A percentile compares a stretch with the other conserved stretches of the same genome.
phyloP scores from a whole-genome alignment of 2,797 vertebrate species.

The Chaunax sp. region DNA sequence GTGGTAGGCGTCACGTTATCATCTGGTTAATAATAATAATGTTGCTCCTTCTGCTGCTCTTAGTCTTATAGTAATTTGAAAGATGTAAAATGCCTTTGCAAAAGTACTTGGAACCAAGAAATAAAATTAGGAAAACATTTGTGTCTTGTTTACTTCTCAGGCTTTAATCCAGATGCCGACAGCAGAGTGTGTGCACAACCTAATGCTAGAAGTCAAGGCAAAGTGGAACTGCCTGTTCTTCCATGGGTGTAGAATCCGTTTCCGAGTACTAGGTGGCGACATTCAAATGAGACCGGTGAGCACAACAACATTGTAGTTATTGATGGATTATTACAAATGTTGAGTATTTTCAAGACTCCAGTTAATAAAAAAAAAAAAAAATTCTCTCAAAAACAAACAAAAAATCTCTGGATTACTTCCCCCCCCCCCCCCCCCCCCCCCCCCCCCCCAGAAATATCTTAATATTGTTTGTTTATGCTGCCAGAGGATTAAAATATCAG shows the following conservation, averaged over 20 bases:
- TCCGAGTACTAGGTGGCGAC: fast-evolving
- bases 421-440: too few species aligned
- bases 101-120: background rate
- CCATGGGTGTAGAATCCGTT: fast-evolving
- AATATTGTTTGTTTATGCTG: too few species aligned
- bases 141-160: slow-evolving; percentile 28
- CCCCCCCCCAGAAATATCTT: too few species aligned
- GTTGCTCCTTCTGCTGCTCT: too few species aligned
- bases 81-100: too few species aligned
- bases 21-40: background rate
- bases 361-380: too few species aligned
- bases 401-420: too few species aligned
- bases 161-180: slow-evolving; percentile 29
- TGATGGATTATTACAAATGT: background rate
- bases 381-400: too few species aligned
- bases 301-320: background rate
- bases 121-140: background rate
- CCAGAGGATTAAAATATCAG: too few species aligned
- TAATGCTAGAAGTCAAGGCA: fast-evolving
- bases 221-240: fast-evolving
- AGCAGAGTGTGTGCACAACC: fast-evolving
- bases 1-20: slow-evolving; percentile 45
- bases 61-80: background rate
- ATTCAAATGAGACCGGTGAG: slow-evolving; percentile 16
- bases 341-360: background rate